phyloP scores from a whole-genome alignment of 2,113 vertebrate genomes.

The Alectura lathami region DNA sequence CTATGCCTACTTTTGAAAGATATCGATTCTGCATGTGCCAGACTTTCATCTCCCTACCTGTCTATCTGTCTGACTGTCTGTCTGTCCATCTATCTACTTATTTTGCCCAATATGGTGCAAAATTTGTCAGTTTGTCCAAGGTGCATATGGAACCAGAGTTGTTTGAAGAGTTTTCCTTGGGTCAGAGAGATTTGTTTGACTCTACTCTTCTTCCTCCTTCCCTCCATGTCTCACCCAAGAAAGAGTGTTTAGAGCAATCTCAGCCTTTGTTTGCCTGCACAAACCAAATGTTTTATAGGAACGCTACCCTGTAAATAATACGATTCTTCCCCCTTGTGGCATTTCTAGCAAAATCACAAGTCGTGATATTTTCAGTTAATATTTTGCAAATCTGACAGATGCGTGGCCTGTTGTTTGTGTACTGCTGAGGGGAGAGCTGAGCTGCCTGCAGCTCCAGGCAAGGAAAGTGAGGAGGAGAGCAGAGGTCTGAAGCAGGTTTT shows the following conservation, averaged over 20 bases:
- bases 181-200: not conserved
- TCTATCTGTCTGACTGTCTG: no score
- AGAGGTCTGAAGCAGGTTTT: not conserved
- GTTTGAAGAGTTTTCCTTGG: not conserved
- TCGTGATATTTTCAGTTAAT: not conserved
- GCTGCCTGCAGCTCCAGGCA: not conserved
- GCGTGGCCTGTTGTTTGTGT: not conserved
- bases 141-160: not conserved
- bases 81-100: not conserved
- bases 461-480: not conserved
- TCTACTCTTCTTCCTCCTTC: not conserved
- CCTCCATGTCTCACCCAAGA: not conserved
- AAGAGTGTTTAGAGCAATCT: not conserved
- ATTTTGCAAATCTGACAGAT: not conserved
- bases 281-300: not conserved
- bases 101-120: not conserved
- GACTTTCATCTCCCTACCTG: not conserved
- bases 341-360: not conserved
- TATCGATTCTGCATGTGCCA: not conserved
- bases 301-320: not conserved
- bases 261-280: not conserved
- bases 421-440: not conserved
- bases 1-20: not conserved
- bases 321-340: slow-evolving; percentile 48
- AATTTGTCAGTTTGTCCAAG: not conserved